Conservation (phyloP, 2,113 vertebrate species). For the Cichladusa arquata region DNA sequence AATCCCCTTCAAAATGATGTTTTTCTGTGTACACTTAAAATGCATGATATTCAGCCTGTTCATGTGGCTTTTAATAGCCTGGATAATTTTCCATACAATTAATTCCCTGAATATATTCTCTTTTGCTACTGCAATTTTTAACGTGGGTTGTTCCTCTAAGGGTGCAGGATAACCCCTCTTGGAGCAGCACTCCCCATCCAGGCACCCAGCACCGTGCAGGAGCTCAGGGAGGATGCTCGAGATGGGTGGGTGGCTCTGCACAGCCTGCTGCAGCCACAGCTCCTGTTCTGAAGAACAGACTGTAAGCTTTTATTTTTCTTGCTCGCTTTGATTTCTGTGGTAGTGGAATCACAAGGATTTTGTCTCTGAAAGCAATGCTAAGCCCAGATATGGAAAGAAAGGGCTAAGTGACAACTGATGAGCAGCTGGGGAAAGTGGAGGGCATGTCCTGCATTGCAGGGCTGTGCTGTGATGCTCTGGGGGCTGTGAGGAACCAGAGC, state of each 20-base stretch:
- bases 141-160: not conserved
- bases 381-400: not conserved
- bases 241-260: not conserved
- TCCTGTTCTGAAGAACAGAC: not conserved
- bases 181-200: not conserved
- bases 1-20: slow-evolving; percentile 69
- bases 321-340: not conserved
- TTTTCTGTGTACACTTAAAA: slow-evolving; percentile 59
- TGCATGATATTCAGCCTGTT: slow-evolving; percentile 54
- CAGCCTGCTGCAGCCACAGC: not conserved
- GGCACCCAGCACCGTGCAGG: rapidly evolving
- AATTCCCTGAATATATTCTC: slow-evolving; percentile 55
- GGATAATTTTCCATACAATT: slow-evolving; percentile 68
- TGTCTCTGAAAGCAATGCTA: not conserved
- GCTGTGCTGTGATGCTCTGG: not conserved
- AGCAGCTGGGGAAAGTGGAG: not conserved
- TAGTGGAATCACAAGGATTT: slow-evolving; percentile 9
- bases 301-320: not conserved
- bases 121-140: slow-evolving; percentile 19
- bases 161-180: not conserved
- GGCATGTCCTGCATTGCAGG: not conserved
- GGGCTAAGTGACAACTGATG: not conserved
- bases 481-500: not conserved
- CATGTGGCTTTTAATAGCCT: slow-evolving; percentile 60
- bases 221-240: not conserved